These are phyloP conservation scores for Crotalus tigris DNA, from an alignment of 2,113 vertebrate species.

Conservation along the genomic window DNA sequence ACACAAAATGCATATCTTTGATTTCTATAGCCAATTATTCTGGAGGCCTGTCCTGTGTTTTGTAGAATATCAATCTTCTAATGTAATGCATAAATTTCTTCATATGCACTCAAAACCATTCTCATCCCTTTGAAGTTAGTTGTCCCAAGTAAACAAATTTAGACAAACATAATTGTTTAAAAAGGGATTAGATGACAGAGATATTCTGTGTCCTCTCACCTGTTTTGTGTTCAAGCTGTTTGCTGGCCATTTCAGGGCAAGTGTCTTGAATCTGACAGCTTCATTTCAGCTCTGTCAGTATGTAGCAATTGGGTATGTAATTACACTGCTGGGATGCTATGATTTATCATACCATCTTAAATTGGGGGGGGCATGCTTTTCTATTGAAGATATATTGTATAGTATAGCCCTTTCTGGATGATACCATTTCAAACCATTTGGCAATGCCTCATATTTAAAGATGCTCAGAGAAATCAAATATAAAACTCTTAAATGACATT, in stretches of 20 bases:
- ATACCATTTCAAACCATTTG: neutral
- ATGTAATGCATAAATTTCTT: neutral
- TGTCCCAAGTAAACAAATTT: neutral
- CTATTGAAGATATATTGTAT: neutral
- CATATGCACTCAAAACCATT: accelerated
- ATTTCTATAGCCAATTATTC: neutral
- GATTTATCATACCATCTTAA: neutral
- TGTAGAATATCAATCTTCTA: neutral
- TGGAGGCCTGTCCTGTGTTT: neutral
- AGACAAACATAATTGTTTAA: neutral
- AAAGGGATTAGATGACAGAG: neutral
- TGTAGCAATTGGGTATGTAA: neutral
- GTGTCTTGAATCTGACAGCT: neutral
- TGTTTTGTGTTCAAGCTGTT: neutral
- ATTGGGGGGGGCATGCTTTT: neutral
- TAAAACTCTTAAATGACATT: neutral
- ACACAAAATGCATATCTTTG: neutral
- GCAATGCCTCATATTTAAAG: neutral
- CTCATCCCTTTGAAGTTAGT: neutral
- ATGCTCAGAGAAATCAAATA: neutral
- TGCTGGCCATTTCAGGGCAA: neutral
- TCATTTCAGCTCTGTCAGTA: neutral
- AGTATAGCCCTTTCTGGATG: neutral
- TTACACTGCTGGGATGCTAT: neutral
- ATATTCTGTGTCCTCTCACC: neutral